These are phyloP conservation scores for Eucidaris tribuloides DNA, from an alignment of 35 echinoderm and acorn worm species.

Conservation along the genomic window DNA sequence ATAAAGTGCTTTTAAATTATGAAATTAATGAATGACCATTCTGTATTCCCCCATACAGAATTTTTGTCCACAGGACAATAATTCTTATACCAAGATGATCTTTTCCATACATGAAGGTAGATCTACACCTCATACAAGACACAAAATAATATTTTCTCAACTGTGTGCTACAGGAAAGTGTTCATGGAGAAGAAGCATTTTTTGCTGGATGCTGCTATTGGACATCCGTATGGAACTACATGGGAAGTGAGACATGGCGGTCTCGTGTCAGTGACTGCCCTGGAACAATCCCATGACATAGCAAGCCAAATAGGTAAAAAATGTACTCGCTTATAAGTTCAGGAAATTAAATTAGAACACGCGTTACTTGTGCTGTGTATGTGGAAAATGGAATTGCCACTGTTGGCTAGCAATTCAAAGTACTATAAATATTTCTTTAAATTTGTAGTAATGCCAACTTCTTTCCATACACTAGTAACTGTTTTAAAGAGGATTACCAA, in stretches of 20 bases:
- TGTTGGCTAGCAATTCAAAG: no score
- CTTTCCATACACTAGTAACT: no score
- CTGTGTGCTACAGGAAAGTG: slow-evolving; percentile 56
- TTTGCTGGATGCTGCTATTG: slow-evolving; percentile 59
- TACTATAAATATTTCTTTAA: no score
- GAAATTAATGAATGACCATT: neutral
- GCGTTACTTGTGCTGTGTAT: neutral
- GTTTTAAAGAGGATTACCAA: no score
- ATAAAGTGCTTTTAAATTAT: no score
- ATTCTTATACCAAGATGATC: neutral
- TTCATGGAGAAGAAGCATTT: slow-evolving; percentile 71
- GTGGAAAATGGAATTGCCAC: neutral
- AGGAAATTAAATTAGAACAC: neutral
- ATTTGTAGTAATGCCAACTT: no score
- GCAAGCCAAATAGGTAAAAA: no score
- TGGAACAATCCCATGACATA: no score
- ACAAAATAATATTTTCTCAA: no score
- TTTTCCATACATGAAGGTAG: neutral
- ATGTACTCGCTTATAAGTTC: neutral
- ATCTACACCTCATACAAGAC: no score
- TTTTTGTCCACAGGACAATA: no score
- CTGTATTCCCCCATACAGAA: neutral
- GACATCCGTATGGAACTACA: slow-evolving; percentile 59
- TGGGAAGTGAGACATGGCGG: slow-evolving; percentile 51
- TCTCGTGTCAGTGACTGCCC: slow-evolving; percentile 14